Evolutionary conservation across 2,113 vertebrate species (phyloP).

Genomic region (Eubucco bourcierii): DNA sequence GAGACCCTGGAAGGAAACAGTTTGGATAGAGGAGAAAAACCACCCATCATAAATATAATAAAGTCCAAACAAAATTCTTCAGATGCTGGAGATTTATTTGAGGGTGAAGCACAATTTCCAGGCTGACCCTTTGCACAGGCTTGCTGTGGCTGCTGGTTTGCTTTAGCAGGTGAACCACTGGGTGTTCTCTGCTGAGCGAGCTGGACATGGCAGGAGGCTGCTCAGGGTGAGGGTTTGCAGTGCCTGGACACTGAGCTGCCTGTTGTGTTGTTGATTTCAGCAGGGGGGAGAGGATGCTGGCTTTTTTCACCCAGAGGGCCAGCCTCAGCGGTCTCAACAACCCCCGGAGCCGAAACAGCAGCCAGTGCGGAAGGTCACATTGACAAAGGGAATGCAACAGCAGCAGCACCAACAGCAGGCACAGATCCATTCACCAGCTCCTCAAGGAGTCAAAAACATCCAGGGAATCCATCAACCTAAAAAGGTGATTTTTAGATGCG

Average conservation of each 20-base stretch:
- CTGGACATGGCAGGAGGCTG: neutral
- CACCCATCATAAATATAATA: neutral
- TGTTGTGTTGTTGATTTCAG: slow-evolving; percentile 70
- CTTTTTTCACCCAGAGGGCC: slow-evolving; percentile 72
- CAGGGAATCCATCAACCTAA: slow-evolving; percentile 79
- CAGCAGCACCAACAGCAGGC: slow-evolving; percentile 72
- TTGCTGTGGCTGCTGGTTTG: accelerated
- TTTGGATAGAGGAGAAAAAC: neutral
- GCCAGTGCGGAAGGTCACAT: slow-evolving; percentile 88
- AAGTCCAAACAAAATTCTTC: neutral
- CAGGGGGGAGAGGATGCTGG: slow-evolving; percentile 84
- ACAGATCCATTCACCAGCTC: slow-evolving; percentile 67
- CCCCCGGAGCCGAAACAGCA: slow-evolving; percentile 78
- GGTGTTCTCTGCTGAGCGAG: accelerated
- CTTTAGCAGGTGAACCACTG: neutral
- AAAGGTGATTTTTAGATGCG: slow-evolving; percentile 72
- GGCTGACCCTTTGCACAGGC: neutral
- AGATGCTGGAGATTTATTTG: neutral
- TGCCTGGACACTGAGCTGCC: slow-evolving; percentile 52
- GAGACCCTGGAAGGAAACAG: neutral
- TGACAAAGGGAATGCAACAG: slow-evolving; percentile 77
- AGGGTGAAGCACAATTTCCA: neutral
- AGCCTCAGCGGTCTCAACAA: slow-evolving; percentile 77
- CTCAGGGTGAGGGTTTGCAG: neutral
- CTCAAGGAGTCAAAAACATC: slow-evolving; percentile 82